A percentile compares a stretch with the other conserved stretches of the same genome.
Evolutionary conservation across 2,888 invertebrate genomes (phyloP).

Genomic region (Netelia melanura): DNA sequence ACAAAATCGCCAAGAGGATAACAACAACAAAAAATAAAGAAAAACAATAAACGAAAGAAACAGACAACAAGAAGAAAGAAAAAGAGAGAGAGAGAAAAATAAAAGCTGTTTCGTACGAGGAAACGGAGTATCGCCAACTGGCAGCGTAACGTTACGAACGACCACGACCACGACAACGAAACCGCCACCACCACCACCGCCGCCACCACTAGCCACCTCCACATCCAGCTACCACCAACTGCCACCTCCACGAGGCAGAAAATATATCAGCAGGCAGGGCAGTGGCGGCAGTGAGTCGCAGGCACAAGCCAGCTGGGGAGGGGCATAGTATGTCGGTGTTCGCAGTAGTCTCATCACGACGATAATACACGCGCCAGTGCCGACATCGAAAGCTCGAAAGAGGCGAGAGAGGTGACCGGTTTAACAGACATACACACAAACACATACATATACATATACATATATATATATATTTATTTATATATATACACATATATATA

Average conservation of each 20-base stretch:
- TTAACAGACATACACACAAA: no score
- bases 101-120: conserved; percentile 52
- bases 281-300: conserved; percentile 66
- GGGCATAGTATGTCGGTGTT: conserved; percentile 65
- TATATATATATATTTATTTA: no score
- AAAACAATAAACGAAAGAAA: not conserved
- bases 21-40: not conserved
- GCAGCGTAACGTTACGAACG: conserved; percentile 59
- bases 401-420: not conserved
- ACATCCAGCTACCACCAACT: conserved; percentile 64
- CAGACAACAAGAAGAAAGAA: not conserved
- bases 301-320: conserved; percentile 66
- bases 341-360: conserved; percentile 64
- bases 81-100: not conserved
- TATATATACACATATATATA: no score
- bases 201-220: conserved; percentile 58
- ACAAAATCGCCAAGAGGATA: not conserved
- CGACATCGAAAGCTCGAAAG: conserved; percentile 39
- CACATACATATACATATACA: no score
- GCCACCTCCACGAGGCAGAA: conserved; percentile 68
- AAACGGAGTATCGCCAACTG: conserved; percentile 65
- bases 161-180: conserved; percentile 67
- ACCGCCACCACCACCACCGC: conserved; percentile 60
- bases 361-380: conserved; percentile 62
- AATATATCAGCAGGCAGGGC: conserved; percentile 63